These are phyloP conservation scores for Clanis bilineata DNA, from an alignment of 2,888 invertebrate genomes.

Conservation along the genomic window DNA sequence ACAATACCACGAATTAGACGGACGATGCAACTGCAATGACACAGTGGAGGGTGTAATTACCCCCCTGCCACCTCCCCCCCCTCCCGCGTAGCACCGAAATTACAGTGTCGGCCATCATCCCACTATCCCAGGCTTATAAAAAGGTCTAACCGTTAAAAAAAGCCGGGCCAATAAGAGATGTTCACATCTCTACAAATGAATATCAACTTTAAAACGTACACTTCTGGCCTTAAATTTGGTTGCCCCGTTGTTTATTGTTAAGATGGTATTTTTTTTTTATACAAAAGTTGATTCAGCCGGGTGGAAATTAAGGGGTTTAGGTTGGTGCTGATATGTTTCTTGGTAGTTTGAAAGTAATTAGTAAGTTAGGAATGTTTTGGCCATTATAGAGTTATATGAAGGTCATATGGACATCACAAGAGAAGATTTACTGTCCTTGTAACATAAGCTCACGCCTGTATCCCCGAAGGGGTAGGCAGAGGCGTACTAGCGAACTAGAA, in stretches of 20 bases:
- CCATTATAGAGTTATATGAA: background rate
- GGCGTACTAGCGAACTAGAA: no score
- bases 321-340: conserved; percentile 1
- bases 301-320: conserved; percentile 7
- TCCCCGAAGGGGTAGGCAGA: no score
- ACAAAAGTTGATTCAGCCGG: background rate
- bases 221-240: background rate
- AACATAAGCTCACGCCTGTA: no score
- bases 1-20: conserved; percentile 36
- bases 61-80: conserved; percentile 52
- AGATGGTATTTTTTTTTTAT: background rate
- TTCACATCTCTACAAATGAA: background rate
- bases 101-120: conserved; percentile 70
- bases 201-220: conserved; percentile 11
- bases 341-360: conserved; percentile 1
- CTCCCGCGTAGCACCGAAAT: conserved; percentile 58
- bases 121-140: conserved; percentile 73
- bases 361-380: background rate
- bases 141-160: conserved; percentile 59
- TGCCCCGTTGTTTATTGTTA: background rate
- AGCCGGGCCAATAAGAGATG: conserved; percentile 56
- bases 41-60: conserved; percentile 75
- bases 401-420: no score
- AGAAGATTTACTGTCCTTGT: no score
- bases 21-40: conserved; percentile 72